Evolutionary conservation across 2,113 vertebrate species (phyloP).

Genomic region (Lagenorhynchus albirostris): DNA sequence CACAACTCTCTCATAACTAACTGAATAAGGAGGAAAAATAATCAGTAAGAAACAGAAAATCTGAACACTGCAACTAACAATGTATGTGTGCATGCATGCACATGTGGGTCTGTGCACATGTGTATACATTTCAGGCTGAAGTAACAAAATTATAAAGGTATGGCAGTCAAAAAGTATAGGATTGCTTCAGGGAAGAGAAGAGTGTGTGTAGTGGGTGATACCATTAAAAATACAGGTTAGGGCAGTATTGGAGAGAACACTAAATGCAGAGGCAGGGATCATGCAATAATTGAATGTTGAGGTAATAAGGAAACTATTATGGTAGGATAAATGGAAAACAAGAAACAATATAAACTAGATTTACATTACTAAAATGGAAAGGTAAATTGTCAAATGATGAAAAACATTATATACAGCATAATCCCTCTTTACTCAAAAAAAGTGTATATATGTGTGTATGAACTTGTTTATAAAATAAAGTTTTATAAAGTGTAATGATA

Average conservation of each 20-base stretch:
- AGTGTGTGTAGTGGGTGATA: background rate
- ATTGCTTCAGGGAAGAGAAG: background rate
- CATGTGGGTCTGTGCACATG: background rate
- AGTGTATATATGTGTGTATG: background rate
- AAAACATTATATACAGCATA: background rate
- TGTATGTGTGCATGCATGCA: background rate
- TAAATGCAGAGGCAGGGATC: background rate
- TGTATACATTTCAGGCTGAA: background rate
- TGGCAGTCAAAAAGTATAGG: background rate
- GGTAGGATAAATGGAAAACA: background rate
- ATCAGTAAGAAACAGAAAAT: background rate
- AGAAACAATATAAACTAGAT: constrained; percentile 32
- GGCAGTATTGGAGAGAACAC: background rate
- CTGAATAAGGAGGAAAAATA: background rate
- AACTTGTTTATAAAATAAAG: background rate
- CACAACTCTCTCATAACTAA: background rate
- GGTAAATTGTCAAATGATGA: background rate
- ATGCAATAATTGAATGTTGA: background rate
- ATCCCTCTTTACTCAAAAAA: background rate
- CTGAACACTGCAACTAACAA: background rate
- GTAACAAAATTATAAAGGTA: background rate
- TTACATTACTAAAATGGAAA: background rate
- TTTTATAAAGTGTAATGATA: background rate
- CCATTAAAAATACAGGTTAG: background rate
- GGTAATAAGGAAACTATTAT: background rate